These are phyloP conservation scores for Electrona antarctica DNA, from an alignment of 2,113 vertebrate species.

Conservation along the genomic window DNA sequence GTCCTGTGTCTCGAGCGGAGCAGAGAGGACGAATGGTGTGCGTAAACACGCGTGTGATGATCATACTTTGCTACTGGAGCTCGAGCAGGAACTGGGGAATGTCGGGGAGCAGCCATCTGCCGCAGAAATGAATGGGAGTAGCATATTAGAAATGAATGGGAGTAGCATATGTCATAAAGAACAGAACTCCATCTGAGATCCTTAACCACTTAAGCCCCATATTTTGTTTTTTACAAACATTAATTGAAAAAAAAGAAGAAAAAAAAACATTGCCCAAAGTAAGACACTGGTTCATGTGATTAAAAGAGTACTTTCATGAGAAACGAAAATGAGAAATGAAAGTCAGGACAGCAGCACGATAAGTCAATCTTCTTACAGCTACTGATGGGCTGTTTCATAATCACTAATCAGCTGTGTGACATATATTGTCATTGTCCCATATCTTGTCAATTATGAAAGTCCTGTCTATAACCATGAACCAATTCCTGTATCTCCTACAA, in stretches of 20 bases:
- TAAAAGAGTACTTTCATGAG: no score
- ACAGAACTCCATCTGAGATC: not conserved
- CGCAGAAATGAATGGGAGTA: not conserved
- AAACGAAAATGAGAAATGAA: not conserved
- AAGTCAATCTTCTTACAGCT: not conserved
- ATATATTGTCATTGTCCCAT: not conserved
- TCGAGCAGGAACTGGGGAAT: no score
- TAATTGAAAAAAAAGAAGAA: no score
- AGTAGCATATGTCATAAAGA: not conserved
- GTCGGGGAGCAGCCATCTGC: not conserved
- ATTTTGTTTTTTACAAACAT: not conserved
- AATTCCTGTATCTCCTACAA: not conserved
- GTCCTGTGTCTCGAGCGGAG: not conserved
- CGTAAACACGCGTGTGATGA: not conserved
- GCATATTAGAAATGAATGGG: not conserved
- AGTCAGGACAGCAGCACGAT: not conserved
- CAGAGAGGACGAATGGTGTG: not conserved
- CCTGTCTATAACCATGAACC: not conserved
- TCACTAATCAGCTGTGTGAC: not conserved
- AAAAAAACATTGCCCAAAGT: no score
- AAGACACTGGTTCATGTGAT: no score
- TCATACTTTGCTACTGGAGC: not conserved
- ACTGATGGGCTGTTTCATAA: not conserved
- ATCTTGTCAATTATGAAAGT: not conserved
- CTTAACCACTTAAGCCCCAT: not conserved